phyloP scores from a whole-genome alignment of 2,113 vertebrate genomes.

The Lagopus leucura region DNA sequence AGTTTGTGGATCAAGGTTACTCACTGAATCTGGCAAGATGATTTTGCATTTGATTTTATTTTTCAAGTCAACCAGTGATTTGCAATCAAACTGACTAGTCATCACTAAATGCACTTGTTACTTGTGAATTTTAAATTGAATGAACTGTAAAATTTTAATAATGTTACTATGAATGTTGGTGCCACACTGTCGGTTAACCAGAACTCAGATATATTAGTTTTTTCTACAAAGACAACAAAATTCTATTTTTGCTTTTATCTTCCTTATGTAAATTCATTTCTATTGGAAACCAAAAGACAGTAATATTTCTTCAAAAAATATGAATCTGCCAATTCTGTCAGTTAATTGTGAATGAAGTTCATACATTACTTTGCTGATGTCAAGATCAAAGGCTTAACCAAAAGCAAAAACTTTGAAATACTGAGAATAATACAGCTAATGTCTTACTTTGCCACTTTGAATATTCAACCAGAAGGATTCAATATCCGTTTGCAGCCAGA shows the following conservation, averaged over 20 bases:
- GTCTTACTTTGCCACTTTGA: not conserved
- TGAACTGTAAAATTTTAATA: not conserved
- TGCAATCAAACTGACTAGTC: not conserved
- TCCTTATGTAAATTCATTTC: not conserved
- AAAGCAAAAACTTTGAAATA: not conserved
- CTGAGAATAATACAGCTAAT: not conserved
- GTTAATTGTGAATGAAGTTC: not conserved
- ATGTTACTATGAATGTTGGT: fast-evolving
- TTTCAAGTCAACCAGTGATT: not conserved
- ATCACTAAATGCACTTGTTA: not conserved
- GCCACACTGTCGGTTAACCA: not conserved
- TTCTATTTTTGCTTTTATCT: not conserved
- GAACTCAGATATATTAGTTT: not conserved
- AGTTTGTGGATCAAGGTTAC: not conserved
- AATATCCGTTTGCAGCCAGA: not conserved
- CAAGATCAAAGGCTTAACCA: not conserved
- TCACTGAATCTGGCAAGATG: not conserved
- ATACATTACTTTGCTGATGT: not conserved
- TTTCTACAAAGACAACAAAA: not conserved
- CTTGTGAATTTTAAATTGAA: not conserved
- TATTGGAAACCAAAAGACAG: not conserved
- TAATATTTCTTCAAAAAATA: not conserved
- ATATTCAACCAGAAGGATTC: not conserved
- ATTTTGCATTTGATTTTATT: not conserved
- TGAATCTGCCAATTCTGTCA: not conserved